Evolutionary conservation across 2,797 vertebrate genomes (phyloP).

Genomic region (Prunella strophiata): DNA sequence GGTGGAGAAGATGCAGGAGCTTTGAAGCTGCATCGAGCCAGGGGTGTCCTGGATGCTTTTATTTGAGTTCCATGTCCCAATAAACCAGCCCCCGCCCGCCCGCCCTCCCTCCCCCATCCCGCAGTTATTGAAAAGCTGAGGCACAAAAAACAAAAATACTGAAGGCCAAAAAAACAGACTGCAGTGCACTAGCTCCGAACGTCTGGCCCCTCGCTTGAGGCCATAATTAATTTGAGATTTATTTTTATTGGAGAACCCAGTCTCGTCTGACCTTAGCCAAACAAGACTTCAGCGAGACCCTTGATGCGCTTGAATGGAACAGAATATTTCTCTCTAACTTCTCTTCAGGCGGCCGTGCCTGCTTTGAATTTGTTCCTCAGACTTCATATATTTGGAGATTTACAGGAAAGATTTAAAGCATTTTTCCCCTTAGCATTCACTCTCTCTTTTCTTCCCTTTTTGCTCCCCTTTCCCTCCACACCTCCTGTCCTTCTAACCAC

Average conservation of each 20-base stretch:
- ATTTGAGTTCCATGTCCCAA: conserved; percentile 17
- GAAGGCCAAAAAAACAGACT: conserved; percentile 83
- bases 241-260: conserved; percentile 98
- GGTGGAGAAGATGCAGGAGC: conserved; percentile 10
- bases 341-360: conserved; percentile 84
- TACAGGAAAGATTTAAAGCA: conserved; percentile 77
- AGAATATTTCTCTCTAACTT: conserved; percentile 89
- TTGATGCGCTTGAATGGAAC: conserved; percentile 90
- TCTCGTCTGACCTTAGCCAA: conserved; percentile 98
- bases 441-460: conserved; percentile 30
- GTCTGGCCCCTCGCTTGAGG: conserved; percentile 94
- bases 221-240: conserved; percentile 99
- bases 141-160: conserved; percentile 72
- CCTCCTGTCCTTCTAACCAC: background rate
- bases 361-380: conserved; percentile 86
- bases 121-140: conserved; percentile 69
- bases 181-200: conserved; percentile 86
- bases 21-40: conserved; percentile 20
- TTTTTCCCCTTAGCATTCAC: conserved; percentile 8
- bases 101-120: background rate
- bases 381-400: conserved; percentile 76
- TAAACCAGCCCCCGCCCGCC: background rate
- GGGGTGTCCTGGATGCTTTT: conserved; percentile 18
- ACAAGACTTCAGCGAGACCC: conserved; percentile 91
- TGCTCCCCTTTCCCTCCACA: background rate